Base-by-base conservation (phyloP, 2,113 vertebrate species). In the Stercorarius parasiticus region DNA sequence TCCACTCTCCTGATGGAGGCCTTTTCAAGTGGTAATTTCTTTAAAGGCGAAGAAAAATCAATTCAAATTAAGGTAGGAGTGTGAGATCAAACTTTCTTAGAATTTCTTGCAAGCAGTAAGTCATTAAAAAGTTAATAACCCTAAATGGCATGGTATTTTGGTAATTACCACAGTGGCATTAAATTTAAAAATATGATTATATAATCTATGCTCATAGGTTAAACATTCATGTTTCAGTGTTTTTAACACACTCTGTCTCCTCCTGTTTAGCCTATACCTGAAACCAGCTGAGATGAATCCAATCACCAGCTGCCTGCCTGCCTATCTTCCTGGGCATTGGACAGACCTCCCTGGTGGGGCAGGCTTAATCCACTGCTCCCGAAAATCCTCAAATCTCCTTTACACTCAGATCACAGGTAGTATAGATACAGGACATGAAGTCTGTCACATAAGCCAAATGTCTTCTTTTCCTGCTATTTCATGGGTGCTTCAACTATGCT, bases 21-120 rank as follows among this genome's bases (percentile, higher is more conserved):
- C 38, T 87, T 82, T 92, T 69, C 88, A 76, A 96, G 40, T 38
- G 29, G 25, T 61, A 74, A 89, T 86, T 87, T 81, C 47, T 93
- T 93, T 69, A 82, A 77, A 87, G 69, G 38, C 13, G 18, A 90
- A 77, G 55, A 85, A 96, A 97, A 94, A 94, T 59, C 36, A 72
- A 76, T 95, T 69, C 34, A 65, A 53, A 78, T 93, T 66, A 74
- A 88, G 27, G 29, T 13, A 77, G 21, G 27, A 66, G 21, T 13
- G 17, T 12, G 47, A 86, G 61, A 82, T 79, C 22, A 92, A 74
- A 58, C 21, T 91, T 85, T 47, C 43, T 93, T 18, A 42, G 42
- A 42, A 52, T 67, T 42, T 71, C 34, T 67, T 72, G 36, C 52
- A 88, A 65, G 52, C 21, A 82, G 3, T 42, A 82, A 79, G 71